These are phyloP conservation scores for Hemibagrus guttatus DNA, from an alignment of 2,797 vertebrate genomes.

Conservation along the genomic window DNA sequence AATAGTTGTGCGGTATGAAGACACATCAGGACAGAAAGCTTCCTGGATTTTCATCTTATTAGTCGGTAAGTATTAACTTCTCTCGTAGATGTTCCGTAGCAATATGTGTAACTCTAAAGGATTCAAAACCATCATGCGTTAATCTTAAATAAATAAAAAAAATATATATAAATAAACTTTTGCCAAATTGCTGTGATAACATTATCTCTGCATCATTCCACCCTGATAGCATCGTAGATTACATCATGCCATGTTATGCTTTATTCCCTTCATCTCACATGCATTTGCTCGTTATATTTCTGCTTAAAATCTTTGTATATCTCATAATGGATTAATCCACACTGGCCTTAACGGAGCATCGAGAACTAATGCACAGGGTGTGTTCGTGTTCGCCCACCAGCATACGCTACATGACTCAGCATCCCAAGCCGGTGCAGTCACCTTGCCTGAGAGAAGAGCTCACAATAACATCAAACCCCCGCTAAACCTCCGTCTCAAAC, in stretches of 20 bases:
- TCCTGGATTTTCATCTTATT: neutral
- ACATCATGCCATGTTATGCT: neutral
- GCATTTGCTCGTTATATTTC: conserved; percentile 12
- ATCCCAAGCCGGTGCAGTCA: conserved; percentile 36
- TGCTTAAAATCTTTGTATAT: conserved; percentile 5
- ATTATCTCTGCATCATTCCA: neutral
- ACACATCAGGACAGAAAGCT: neutral
- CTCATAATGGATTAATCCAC: conserved; percentile 40
- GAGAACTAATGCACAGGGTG: conserved; percentile 46
- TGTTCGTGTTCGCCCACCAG: conserved; percentile 36
- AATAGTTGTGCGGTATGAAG: neutral
- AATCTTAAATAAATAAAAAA: neutral
- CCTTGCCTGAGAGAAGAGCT: conserved; percentile 28
- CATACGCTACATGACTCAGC: conserved; percentile 55
- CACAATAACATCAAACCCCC: conserved; percentile 21
- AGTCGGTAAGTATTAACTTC: neutral
- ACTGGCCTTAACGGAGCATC: conserved; percentile 38
- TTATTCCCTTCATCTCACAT: neutral
- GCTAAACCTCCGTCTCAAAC: conserved; percentile 4
- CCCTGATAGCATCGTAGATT: neutral
- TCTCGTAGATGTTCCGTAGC: neutral
- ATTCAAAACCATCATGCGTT: neutral
- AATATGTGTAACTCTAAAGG: neutral
- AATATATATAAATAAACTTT: neutral
- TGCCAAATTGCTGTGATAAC: neutral